phyloP scores from a whole-genome alignment of 2,888 invertebrate genomes.

The Drosophila nigricruria region DNA sequence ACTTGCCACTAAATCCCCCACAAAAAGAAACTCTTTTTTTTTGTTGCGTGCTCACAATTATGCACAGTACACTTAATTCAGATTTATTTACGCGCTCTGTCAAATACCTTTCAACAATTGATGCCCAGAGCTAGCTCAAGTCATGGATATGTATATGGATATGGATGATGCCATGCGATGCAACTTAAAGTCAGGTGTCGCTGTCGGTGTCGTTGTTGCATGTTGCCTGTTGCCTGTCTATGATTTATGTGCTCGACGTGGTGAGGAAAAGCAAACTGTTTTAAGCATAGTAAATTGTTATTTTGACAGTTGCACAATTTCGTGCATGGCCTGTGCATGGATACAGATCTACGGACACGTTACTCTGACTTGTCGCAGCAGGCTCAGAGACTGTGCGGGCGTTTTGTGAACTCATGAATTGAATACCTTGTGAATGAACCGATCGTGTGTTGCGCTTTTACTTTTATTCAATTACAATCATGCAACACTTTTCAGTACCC shows the following conservation, averaged over 20 bases:
- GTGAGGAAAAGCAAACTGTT: slow-evolving; percentile 45
- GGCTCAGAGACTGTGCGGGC: slow-evolving; percentile 62
- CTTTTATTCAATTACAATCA: slow-evolving; percentile 57
- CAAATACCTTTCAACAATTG: slow-evolving; percentile 46
- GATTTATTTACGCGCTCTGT: slow-evolving; percentile 51
- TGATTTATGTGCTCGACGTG: slow-evolving; percentile 65
- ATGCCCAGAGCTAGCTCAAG: slow-evolving; percentile 8
- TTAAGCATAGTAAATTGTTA: slow-evolving; percentile 70
- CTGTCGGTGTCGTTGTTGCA: slow-evolving; percentile 3
- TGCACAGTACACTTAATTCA: slow-evolving; percentile 50
- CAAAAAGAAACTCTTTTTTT: slow-evolving; percentile 13
- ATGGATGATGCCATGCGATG: slow-evolving; percentile 21
- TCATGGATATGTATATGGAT: slow-evolving; percentile 19
- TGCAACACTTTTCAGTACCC: slow-evolving; percentile 30
- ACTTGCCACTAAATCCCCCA: slow-evolving; percentile 60
- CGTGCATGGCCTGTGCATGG: slow-evolving; percentile 64
- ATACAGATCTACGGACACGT: slow-evolving; percentile 74
- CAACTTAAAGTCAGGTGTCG: slow-evolving; percentile 41
- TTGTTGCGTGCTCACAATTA: slow-evolving; percentile 59
- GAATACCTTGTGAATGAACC: slow-evolving; percentile 71
- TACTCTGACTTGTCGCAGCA: slow-evolving; percentile 30
- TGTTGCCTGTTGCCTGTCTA: slow-evolving; percentile 10
- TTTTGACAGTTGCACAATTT: slow-evolving; percentile 81
- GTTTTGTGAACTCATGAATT: slow-evolving; percentile 60
- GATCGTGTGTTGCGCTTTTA: slow-evolving; percentile 67